A percentile compares a stretch with the other conserved stretches of the same genome.
These are phyloP conservation scores for Enteromius paludinosus DNA, from an alignment of 2,797 vertebrate species.

Conservation along the genomic window DNA sequence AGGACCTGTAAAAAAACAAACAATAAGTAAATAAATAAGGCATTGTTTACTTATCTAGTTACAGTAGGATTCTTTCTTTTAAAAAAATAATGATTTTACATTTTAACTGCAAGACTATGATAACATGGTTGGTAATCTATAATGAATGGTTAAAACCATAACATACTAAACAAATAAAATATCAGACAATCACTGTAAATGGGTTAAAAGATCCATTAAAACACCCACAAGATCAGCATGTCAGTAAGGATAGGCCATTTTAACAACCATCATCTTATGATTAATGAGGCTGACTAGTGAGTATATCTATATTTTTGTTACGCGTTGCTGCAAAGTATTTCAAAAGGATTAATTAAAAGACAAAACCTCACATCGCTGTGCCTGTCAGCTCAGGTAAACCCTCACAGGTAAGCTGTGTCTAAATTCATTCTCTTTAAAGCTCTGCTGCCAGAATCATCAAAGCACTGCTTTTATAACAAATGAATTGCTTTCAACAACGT, in stretches of 20 bases:
- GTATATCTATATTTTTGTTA: background rate
- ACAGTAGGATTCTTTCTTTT: background rate
- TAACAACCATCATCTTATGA: background rate
- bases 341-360: constrained; percentile 6
- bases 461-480: constrained; percentile 1
- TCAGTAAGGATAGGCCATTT: background rate
- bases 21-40: background rate
- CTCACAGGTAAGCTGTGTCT: background rate
- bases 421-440: constrained; percentile 14
- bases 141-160: background rate
- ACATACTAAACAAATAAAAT: background rate
- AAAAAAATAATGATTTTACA: background rate
- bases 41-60: background rate
- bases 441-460: background rate
- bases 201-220: background rate
- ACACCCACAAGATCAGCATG: background rate
- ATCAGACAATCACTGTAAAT: background rate
- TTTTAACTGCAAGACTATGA: background rate
- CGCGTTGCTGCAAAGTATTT: background rate
- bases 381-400: constrained; percentile 18
- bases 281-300: background rate
- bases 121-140: background rate
- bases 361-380: background rate
- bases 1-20: constrained; percentile 80
- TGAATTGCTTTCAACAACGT: background rate